These are phyloP conservation scores for Drosophila sulfurigaster DNA, from an alignment of 1,140 invertebrate species.

Conservation along the genomic window DNA sequence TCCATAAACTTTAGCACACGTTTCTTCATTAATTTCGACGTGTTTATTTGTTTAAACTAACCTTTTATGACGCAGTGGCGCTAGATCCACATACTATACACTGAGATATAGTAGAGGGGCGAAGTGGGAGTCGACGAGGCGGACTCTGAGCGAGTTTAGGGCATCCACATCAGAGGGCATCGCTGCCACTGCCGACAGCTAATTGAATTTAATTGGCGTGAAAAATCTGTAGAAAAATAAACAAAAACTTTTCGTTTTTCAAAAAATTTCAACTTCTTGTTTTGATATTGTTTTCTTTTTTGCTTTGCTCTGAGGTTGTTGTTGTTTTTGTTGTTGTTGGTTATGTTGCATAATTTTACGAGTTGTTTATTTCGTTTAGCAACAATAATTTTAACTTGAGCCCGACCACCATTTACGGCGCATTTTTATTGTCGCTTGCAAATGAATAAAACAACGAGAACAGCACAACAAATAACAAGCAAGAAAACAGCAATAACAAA, in stretches of 20 bases:
- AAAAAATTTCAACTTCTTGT: slow-evolving; percentile 22
- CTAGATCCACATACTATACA: slow-evolving; percentile 50
- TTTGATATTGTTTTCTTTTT: neutral
- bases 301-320: neutral
- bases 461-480: slow-evolving; percentile 28
- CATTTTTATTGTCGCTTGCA: slow-evolving; percentile 69
- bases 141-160: slow-evolving; percentile 15
- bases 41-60: slow-evolving; percentile 81
- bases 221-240: slow-evolving; percentile 74
- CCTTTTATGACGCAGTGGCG: slow-evolving; percentile 75
- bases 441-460: slow-evolving; percentile 54
- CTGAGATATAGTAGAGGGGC: slow-evolving; percentile 18
- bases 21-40: slow-evolving; percentile 78
- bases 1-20: slow-evolving; percentile 65
- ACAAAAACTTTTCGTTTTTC: slow-evolving; percentile 56
- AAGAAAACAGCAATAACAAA: slow-evolving; percentile 19
- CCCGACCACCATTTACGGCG: slow-evolving; percentile 44
- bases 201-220: slow-evolving; percentile 81
- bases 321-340: slow-evolving; percentile 20
- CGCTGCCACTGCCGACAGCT: slow-evolving; percentile 63
- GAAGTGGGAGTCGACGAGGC: neutral
- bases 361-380: slow-evolving; percentile 77
- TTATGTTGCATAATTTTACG: slow-evolving; percentile 69
- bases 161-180: slow-evolving; percentile 39
- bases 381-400: slow-evolving; percentile 68